Percentiles rank a stretch among this genome's conserved stretches.
Evolutionary conservation across 2,113 vertebrate genomes (phyloP).

Genomic region (Rhinolophus sinicus): DNA sequence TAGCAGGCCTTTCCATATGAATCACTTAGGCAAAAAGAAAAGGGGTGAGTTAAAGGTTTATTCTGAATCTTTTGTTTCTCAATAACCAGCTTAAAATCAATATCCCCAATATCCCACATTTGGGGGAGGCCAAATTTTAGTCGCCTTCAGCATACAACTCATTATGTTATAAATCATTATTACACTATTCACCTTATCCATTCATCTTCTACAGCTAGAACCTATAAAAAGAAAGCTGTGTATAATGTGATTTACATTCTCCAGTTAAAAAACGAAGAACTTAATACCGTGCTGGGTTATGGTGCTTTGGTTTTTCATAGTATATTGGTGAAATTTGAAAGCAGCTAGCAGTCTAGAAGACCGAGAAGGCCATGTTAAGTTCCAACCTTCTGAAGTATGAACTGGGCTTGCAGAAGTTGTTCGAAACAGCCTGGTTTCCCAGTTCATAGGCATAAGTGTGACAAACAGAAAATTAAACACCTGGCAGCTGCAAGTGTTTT

Average conservation of each 20-base stretch:
- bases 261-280: neutral
- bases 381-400: neutral
- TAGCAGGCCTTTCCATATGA: neutral
- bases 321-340: neutral
- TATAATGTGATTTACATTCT: neutral
- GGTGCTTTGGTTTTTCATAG: neutral
- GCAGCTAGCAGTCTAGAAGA: neutral
- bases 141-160: neutral
- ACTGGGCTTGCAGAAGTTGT: neutral
- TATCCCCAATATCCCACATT: neutral
- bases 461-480: neutral
- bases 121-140: neutral
- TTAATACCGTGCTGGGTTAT: neutral
- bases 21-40: neutral
- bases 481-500: conserved; percentile 58
- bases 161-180: neutral
- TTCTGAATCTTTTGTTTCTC: neutral
- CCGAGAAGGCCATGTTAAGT: neutral
- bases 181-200: neutral
- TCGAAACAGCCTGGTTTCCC: conserved; percentile 17
- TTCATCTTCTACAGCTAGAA: neutral
- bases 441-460: neutral
- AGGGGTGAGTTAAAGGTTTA: neutral
- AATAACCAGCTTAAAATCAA: neutral
- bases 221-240: neutral